Percentiles rank a stretch among this genome's conserved stretches.
Conservation (phyloP, 2,888 invertebrate genomes). For the Germaria angustata region DNA sequence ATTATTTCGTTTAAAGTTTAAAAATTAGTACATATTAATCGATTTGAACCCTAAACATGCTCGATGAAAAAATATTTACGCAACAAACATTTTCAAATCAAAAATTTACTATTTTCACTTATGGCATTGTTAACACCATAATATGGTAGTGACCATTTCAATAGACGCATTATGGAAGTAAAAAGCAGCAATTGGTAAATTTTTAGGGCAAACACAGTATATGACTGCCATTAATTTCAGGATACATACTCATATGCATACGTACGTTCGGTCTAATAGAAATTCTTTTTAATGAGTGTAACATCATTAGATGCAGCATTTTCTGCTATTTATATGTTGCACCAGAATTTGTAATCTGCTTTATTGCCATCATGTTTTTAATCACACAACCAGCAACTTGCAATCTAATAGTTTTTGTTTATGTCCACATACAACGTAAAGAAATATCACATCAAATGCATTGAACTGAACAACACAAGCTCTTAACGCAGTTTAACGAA, state of each 20-base stretch:
- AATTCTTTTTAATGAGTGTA: background rate
- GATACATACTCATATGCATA: no score
- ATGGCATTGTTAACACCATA: no score
- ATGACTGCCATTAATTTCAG: background rate
- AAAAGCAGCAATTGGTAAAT: background rate
- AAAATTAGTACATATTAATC: no score
- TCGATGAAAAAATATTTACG: no score
- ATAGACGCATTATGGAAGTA: background rate
- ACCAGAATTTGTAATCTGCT: background rate
- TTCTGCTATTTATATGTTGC: background rate
- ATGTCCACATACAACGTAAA: background rate
- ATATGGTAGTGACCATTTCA: background rate
- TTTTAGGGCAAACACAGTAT: background rate
- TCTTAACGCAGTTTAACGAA: background rate
- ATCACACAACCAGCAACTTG: conserved; percentile 19
- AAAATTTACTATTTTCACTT: no score
- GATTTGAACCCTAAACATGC: no score
- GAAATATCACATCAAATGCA: background rate
- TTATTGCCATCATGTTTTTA: background rate
- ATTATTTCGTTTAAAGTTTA: no score
- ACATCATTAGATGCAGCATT: background rate
- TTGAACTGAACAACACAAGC: background rate
- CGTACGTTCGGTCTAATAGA: no score
- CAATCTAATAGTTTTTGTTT: conserved; percentile 30
- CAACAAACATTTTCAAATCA: no score